Evolutionary conservation across 2,113 vertebrate genomes (phyloP).

Genomic region (Notechis scutatus): DNA sequence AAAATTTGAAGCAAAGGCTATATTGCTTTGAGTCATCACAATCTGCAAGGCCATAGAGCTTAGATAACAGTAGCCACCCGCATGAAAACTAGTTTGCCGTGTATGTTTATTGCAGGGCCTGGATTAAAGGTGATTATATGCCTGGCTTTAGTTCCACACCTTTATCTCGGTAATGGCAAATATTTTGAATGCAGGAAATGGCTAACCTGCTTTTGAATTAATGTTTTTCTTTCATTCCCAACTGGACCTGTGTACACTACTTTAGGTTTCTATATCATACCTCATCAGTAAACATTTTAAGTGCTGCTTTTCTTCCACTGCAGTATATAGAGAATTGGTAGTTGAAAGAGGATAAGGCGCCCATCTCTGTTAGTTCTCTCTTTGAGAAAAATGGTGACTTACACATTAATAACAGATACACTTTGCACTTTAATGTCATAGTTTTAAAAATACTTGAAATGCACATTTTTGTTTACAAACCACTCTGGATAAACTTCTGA

Average conservation of each 20-base stretch:
- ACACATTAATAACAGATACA: background rate
- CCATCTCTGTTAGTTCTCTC: background rate
- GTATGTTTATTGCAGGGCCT: background rate
- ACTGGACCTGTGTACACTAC: background rate
- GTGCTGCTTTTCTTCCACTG: background rate
- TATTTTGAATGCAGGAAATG: constrained; percentile 1
- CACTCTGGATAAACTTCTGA: background rate
- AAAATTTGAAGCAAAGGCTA: background rate
- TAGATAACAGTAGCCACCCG: background rate
- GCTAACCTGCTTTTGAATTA: background rate
- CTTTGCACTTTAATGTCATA: background rate
- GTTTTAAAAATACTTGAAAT: background rate
- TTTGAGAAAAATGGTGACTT: background rate
- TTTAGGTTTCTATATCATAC: background rate
- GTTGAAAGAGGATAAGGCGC: background rate
- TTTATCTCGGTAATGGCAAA: background rate
- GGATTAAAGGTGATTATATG: constrained; percentile 4
- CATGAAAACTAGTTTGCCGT: background rate
- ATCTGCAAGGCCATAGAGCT: background rate
- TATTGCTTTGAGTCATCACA: background rate
- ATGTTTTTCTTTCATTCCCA: background rate
- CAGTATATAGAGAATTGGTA: background rate
- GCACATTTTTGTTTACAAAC: background rate
- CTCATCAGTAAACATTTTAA: background rate
- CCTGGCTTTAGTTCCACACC: background rate